Evolutionary conservation across 2,113 vertebrate species (phyloP).

Genomic region (Saccopteryx bilineata): DNA sequence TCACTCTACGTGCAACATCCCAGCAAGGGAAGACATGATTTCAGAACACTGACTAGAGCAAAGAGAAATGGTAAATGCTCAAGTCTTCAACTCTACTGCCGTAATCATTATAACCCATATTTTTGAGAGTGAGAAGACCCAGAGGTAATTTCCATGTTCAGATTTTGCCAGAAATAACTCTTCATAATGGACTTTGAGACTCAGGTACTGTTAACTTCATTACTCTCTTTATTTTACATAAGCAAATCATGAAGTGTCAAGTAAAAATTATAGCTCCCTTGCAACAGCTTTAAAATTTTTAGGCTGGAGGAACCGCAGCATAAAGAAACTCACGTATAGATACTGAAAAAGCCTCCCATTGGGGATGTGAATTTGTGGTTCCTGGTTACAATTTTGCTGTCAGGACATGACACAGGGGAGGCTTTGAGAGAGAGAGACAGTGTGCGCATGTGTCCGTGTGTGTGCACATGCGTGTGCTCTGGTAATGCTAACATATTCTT

Average conservation of each 20-base stretch:
- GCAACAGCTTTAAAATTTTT: slow-evolving; percentile 54
- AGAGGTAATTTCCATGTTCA: slow-evolving; percentile 65
- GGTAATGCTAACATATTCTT: not conserved
- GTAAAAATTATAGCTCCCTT: slow-evolving; percentile 61
- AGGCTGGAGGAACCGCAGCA: slow-evolving; percentile 16
- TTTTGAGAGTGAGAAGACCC: slow-evolving; percentile 59
- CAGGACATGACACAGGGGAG: not conserved
- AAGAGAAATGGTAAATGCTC: slow-evolving; percentile 11
- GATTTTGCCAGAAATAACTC: slow-evolving; percentile 51
- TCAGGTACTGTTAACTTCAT: slow-evolving; percentile 73
- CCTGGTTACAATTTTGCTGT: slow-evolving; percentile 26
- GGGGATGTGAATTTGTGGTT: not conserved
- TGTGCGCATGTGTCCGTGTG: not conserved
- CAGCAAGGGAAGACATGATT: slow-evolving; percentile 9
- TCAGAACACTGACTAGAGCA: slow-evolving; percentile 15
- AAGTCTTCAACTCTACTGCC: not conserved
- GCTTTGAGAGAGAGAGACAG: not conserved
- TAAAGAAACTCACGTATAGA: not conserved
- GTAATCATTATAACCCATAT: slow-evolving; percentile 28
- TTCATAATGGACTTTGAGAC: slow-evolving; percentile 47
- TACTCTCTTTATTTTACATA: slow-evolving; percentile 72
- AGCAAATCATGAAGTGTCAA: slow-evolving; percentile 64
- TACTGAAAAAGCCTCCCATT: not conserved
- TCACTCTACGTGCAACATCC: not conserved
- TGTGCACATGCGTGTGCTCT: too few species aligned